Percentiles rank a stretch among this genome's conserved stretches.
Conservation (phyloP, 2,797 vertebrate genomes). For the Enoplosus armatus region DNA sequence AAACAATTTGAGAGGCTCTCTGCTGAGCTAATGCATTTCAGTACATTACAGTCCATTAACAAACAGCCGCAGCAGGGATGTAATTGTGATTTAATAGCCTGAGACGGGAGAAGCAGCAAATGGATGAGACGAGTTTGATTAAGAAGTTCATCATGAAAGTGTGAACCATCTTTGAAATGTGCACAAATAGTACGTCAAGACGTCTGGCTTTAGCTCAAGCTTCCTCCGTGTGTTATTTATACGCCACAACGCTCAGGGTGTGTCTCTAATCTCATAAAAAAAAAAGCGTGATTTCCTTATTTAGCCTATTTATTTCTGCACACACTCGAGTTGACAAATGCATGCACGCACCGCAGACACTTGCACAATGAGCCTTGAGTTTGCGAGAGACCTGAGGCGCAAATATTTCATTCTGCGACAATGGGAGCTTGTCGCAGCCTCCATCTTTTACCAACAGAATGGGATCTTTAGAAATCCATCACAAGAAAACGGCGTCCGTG, state of each 20-base stretch:
- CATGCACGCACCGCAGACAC: not conserved
- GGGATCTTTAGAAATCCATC: not conserved
- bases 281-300: constrained; percentile 1
- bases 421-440: not conserved
- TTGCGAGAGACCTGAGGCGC: not conserved
- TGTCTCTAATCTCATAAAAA: constrained; percentile 10
- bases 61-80: constrained; percentile 62
- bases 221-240: not conserved
- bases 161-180: constrained; percentile 31
- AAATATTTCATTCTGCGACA: not conserved
- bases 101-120: constrained; percentile 49
- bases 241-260: not conserved
- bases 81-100: constrained; percentile 70
- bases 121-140: constrained; percentile 56
- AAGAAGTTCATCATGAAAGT: constrained; percentile 53
- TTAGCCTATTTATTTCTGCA: constrained; percentile 16
- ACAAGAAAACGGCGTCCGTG: not conserved
- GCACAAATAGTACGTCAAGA: constrained; percentile 9
- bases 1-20: constrained; percentile 50
- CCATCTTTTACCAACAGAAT: not conserved
- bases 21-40: constrained; percentile 52
- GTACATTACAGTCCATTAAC: constrained; percentile 67
- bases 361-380: constrained; percentile 5
- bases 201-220: not conserved
- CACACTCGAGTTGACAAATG: not conserved